Evolutionary conservation across 2,888 invertebrate genomes (phyloP), one percentile per base, ranked within the genome.

Genomic region (Atrina japonica): DNA sequence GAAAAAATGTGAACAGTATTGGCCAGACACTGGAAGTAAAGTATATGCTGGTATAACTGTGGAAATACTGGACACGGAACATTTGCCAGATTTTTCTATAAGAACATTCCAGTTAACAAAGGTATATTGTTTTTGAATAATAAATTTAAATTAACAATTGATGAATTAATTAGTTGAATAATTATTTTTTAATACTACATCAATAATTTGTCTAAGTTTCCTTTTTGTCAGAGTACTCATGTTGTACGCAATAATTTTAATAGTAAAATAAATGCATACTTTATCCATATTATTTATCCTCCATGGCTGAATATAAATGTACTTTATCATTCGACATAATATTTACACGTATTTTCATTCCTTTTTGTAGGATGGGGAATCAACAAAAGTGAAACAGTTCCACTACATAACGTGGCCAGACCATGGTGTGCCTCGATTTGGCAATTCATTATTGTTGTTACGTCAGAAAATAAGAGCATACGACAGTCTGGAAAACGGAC

Each of bases 401-500:
- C 89, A 90, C 76, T 90, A 88, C 79, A 89, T 89, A 9, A 88
- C 88, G 11, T 90, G 90, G 90, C 90, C 90, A 18, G 90, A 90
- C 72, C 89, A 90, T 65, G 90, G 90, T 6, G 87, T 86, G 18
- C 87, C 87, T 1, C 81, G 82, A 53, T 86, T 84, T 53, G 86
- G 86, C n/a, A 83, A 87, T 64, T 89, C 89, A 2, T 76, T 90
- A 66, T 78, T 90, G 27, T 76, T 86, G 30, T 85, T 90, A 67
- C 67, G 89, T 35, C 86, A 88, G 65, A 89, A 89, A 72, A 88
- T 90, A 27, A 77, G 89, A 58, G 79, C 84, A 18, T 86, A 86
- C 70, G 89, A 89, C 68, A 81, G 78, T 35, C 75, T 86, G 49
- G 86, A 86, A 66, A 75, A 75, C 60, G 87, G 87, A 30, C 82